These are phyloP conservation scores for Hypomecis punctinalis DNA, from an alignment of 2,888 invertebrate species.

Conservation along the genomic window DNA sequence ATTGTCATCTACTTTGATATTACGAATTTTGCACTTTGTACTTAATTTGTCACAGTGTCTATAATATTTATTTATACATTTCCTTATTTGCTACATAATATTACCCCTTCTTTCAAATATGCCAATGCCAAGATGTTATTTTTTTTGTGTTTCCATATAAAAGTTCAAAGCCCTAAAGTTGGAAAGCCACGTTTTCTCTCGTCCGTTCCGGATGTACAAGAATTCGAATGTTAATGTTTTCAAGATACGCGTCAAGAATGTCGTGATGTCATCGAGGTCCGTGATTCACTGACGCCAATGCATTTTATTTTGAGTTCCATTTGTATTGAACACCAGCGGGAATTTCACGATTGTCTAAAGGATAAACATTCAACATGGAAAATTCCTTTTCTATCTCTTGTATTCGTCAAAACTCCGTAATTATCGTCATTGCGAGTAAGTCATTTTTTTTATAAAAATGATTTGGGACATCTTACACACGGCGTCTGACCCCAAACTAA, in stretches of 20 bases:
- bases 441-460: no score
- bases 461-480: no score
- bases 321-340: slow-evolving; percentile 23
- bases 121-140: no score
- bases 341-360: slow-evolving; percentile 26
- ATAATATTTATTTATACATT: no score
- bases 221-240: slow-evolving; percentile 41
- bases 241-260: slow-evolving; percentile 37
- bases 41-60: no score
- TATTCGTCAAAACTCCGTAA: no score
- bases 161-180: slow-evolving; percentile 37
- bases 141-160: background rate
- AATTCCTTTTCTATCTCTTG: background rate
- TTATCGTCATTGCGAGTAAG: no score
- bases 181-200: slow-evolving; percentile 34
- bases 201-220: slow-evolving; percentile 44
- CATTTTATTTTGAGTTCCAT: slow-evolving; percentile 38
- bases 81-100: no score
- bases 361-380: slow-evolving; percentile 32
- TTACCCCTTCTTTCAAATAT: no score
- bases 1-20: no score
- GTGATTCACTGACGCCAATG: slow-evolving; percentile 39
- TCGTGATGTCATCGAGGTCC: slow-evolving; percentile 39
- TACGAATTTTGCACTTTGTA: no score
- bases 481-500: no score